Evolutionary conservation across 2,888 invertebrate genomes (phyloP), one percentile per base, ranked within the genome.

Genomic region (Latrodectus hesperus): DNA sequence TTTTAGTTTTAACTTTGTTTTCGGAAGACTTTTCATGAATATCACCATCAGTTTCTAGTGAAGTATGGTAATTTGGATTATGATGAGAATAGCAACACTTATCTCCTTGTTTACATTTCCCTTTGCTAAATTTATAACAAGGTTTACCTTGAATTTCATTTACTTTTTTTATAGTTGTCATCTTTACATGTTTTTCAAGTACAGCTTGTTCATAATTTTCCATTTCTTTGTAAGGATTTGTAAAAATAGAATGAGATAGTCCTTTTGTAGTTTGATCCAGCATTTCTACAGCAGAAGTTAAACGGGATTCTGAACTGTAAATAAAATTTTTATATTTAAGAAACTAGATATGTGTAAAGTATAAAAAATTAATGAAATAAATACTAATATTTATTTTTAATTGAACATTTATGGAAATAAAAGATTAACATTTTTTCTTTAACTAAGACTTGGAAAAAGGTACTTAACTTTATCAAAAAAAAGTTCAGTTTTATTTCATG

Each of bases 71-170:
- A 16, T 9, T 17, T 9, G 78, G 60, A 65, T 96, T 96, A 91
- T 97, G 97, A 92, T 98, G 98, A 0, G 97, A 97, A 92, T 95
- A 98, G 90, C 96, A 96, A 92, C 98, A 98, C 91, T 96, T 97
- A 91, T 96, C 96, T 0, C 98, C 98, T 93, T 97, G 97, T 77
- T 96, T 94, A 92, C 98, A 98, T 53, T 95, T 94, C 1, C 98
- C 97, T 92, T 97, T 97, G 64, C 96, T 94, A 92, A 97, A 97
- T 93, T 97, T 98, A 96, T 97, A 98, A 92, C 98, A 98, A 89
- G 98, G 96, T 75, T 91, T 96, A 0, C 96, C 97, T 91, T 97
- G 97, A 90, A 96, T 96, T 9, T 81, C 72, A 9, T 71, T 71
- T 55, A 82, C 76, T n/a, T 81, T 81, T 12, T 70, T 64, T 14